phyloP scores from a whole-genome alignment of 2,888 invertebrate genomes.

The Chymomyza caudatula region DNA sequence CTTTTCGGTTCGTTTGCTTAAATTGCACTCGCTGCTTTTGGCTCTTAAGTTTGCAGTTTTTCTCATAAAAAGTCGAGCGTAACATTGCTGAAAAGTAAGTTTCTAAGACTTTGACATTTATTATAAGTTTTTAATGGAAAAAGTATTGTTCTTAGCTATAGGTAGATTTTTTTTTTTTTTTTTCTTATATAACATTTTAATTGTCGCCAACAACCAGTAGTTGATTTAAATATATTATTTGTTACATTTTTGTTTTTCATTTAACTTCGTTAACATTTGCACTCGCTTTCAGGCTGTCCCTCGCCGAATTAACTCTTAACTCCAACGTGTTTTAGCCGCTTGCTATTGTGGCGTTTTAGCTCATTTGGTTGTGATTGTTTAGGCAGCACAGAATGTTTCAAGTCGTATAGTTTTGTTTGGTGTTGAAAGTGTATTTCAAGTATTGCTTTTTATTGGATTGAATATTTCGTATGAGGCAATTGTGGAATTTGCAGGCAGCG shows the following conservation, averaged over 20 bases:
- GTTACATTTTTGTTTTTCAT: neutral
- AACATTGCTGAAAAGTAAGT: too few relatives aligned
- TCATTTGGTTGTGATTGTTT: neutral
- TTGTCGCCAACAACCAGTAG: constrained; percentile 5
- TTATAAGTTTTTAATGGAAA: neutral
- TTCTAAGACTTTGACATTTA: neutral
- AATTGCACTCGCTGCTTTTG: neutral
- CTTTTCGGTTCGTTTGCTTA: neutral
- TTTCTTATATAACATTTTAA: neutral
- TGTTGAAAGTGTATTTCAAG: neutral
- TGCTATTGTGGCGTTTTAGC: neutral
- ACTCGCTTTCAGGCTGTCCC: neutral
- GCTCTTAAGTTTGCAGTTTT: neutral
- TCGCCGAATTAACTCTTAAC: too few relatives aligned
- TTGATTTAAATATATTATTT: neutral
- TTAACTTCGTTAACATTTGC: neutral
- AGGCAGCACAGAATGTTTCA: neutral
- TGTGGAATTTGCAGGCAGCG: neutral
- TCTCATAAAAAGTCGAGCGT: too few relatives aligned
- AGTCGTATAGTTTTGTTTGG: neutral
- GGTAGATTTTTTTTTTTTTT: neutral
- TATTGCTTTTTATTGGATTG: too few relatives aligned
- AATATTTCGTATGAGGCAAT: neutral
- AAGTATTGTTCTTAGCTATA: neutral
- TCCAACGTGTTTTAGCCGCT: too few relatives aligned